phyloP scores from a whole-genome alignment of 2,113 vertebrate genomes.

The Holacanthus passer region DNA sequence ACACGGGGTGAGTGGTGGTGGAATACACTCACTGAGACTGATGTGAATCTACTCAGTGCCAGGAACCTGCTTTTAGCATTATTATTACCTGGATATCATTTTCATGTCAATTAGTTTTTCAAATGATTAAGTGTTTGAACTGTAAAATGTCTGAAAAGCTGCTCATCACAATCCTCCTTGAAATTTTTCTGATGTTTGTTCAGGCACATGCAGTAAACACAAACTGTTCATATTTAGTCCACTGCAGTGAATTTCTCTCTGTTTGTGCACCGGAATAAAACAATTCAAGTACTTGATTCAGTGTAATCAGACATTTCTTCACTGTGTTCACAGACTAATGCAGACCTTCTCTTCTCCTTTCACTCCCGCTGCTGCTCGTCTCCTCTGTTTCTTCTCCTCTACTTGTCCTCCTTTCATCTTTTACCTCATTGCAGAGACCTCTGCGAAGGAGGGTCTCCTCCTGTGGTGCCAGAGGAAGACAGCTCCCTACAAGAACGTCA shows the following conservation, averaged over 20 bases:
- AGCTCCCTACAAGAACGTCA: slow-evolving; percentile 96
- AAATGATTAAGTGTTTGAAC: too few relatives aligned
- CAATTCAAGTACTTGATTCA: not conserved
- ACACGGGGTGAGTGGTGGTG: not conserved
- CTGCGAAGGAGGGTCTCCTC: slow-evolving; percentile 94
- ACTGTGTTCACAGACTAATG: not conserved
- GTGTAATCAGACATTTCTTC: not conserved
- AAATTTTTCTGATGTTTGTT: not conserved
- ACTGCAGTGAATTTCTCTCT: not conserved
- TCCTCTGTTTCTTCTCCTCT: not conserved
- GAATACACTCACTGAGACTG: not conserved
- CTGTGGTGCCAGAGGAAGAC: slow-evolving; percentile 98
- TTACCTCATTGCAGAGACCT: slow-evolving; percentile 87
- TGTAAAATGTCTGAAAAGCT: too few relatives aligned
- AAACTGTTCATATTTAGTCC: not conserved
- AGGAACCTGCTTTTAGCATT: not conserved
- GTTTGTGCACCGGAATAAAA: not conserved
- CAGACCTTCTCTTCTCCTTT: not conserved
- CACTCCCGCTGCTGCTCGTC: not conserved
- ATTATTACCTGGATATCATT: not conserved
- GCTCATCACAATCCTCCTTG: too few relatives aligned
- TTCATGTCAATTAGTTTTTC: too few relatives aligned
- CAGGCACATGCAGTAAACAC: slow-evolving; percentile 8
- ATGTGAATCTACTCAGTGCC: not conserved
- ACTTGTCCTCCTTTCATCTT: not conserved